Evolutionary conservation across 2,113 vertebrate species (phyloP).

Genomic region (Oxygymnocypris stewartii): DNA sequence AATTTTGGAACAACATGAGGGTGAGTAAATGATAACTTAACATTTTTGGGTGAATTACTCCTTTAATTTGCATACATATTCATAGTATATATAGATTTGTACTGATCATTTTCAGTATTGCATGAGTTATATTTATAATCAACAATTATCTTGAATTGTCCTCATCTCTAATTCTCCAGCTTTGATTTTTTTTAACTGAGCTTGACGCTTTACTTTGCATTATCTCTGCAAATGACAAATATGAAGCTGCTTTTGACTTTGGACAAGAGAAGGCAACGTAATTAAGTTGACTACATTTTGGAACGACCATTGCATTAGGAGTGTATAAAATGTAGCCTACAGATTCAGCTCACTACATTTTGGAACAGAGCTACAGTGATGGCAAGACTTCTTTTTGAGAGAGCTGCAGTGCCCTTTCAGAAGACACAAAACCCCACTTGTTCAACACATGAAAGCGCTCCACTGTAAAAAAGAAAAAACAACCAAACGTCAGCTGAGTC

Average conservation of each 20-base stretch:
- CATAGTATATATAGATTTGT: not conserved
- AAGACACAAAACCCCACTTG: constrained; percentile 32
- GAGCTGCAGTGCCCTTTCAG: constrained; percentile 43
- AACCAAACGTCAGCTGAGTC: not conserved
- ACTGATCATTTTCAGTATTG: not conserved
- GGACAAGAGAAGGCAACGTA: not conserved
- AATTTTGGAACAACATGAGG: not conserved
- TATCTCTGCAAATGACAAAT: not conserved
- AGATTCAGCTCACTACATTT: constrained; percentile 6
- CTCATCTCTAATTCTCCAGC: not conserved
- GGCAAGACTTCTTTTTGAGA: constrained; percentile 10
- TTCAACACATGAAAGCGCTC: constrained; percentile 25
- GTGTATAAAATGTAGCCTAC: not conserved
- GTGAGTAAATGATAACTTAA: not conserved
- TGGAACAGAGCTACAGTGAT: not conserved
- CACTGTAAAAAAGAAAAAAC: constrained; percentile 28
- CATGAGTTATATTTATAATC: not conserved
- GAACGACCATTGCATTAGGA: not conserved
- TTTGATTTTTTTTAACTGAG: not conserved
- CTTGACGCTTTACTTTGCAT: not conserved
- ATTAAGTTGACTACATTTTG: not conserved
- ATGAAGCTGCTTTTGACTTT: not conserved
- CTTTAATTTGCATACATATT: not conserved
- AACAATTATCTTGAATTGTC: not conserved
- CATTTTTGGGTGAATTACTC: not conserved